A percentile compares a stretch with the other conserved stretches of the same genome.
These are phyloP conservation scores for Gallinago solitaria DNA, from an alignment of 2,797 vertebrate genomes.

Conservation along the genomic window DNA sequence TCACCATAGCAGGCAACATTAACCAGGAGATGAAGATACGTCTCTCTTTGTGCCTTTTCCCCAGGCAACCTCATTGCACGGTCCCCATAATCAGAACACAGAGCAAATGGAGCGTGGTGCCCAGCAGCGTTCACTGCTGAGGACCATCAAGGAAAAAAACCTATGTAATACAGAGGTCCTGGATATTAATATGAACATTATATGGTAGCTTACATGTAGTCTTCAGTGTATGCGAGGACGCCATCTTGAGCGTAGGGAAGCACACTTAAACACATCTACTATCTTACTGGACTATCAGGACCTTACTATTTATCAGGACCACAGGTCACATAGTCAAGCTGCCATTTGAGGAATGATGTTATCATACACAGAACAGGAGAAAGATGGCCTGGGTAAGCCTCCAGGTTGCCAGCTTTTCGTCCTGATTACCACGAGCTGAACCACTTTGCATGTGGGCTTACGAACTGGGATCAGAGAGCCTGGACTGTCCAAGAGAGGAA, in stretches of 20 bases:
- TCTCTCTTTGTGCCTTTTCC: background rate
- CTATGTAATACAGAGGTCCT: background rate
- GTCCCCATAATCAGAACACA: background rate
- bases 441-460: background rate
- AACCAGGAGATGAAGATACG: background rate
- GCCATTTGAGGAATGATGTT: background rate
- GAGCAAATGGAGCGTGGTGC: background rate
- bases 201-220: background rate
- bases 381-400: background rate
- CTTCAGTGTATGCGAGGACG: background rate
- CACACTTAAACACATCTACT: background rate
- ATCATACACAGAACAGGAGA: background rate
- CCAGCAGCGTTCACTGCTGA: background rate
- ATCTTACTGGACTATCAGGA: background rate
- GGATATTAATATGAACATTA: too few species aligned
- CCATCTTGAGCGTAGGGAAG: fast-evolving
- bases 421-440: background rate
- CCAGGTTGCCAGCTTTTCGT: background rate
- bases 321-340: background rate
- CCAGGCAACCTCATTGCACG: background rate
- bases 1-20: fast-evolving
- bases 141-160: background rate
- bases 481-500: background rate
- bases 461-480: background rate
- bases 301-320: background rate